These are phyloP conservation scores for Camponotus floridanus DNA, from an alignment of 1,140 invertebrate genomes.

Conservation along the genomic window DNA sequence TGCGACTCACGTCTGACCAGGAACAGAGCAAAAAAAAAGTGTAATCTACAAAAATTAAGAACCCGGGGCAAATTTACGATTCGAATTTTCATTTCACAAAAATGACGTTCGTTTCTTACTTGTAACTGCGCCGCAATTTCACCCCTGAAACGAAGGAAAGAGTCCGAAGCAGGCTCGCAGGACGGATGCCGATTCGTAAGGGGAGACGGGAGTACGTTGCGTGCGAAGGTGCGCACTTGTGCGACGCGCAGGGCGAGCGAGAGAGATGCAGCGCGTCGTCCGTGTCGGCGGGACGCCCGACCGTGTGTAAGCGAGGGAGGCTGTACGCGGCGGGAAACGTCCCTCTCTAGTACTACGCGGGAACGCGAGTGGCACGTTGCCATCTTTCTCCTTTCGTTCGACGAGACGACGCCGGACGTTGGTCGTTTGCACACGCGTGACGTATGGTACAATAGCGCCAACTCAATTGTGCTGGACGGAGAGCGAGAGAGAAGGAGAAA, in stretches of 20 bases:
- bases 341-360: slow-evolving; percentile 72
- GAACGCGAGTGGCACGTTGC: slow-evolving; percentile 61
- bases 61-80: too few species aligned
- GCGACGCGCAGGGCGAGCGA: neutral
- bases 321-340: slow-evolving; percentile 67
- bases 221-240: neutral
- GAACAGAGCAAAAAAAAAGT: too few species aligned
- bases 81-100: neutral
- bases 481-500: neutral
- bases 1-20: too few species aligned
- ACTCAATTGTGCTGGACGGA: neutral
- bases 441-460: too few species aligned
- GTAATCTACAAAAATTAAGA: too few species aligned
- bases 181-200: slow-evolving; percentile 55
- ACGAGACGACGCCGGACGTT: neutral
- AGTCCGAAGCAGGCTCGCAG: slow-evolving; percentile 14
- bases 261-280: slow-evolving; percentile 5
- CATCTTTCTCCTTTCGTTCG: neutral
- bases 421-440: neutral
- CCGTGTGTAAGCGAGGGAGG: slow-evolving; percentile 44
- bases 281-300: neutral
- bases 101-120: neutral
- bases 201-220: slow-evolving; percentile 19
- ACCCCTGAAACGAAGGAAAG: slow-evolving; percentile 13
- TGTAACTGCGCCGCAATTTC: neutral